Evolutionary conservation across 2,888 invertebrate genomes (phyloP).

Genomic region (Tetranychus truncatus): DNA sequence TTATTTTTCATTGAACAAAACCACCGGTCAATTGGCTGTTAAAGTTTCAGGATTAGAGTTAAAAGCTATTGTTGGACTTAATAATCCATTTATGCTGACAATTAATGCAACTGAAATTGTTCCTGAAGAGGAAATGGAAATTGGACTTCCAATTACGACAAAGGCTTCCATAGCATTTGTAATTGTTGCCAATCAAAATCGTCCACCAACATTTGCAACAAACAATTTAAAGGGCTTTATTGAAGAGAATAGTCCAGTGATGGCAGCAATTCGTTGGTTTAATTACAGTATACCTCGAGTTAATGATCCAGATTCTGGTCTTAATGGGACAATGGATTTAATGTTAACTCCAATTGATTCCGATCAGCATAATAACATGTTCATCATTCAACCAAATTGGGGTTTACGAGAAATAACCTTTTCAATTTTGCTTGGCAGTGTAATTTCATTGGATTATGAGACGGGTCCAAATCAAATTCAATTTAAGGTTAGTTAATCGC

Average conservation of each 20-base stretch:
- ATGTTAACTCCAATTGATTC: constrained; percentile 6
- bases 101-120: constrained; percentile 16
- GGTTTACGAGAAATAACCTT: constrained; percentile 25
- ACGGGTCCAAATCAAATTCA: constrained; percentile 20
- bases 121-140: not conserved
- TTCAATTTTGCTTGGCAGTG: constrained; percentile 24
- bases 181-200: constrained; percentile 24
- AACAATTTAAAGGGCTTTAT: constrained; percentile 21
- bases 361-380: constrained; percentile 23
- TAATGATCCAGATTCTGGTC: constrained; percentile 23
- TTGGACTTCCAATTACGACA: constrained; percentile 19
- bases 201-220: constrained; percentile 22
- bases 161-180: constrained; percentile 22
- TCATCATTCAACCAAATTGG: constrained; percentile 24
- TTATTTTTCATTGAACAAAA: constrained; percentile 14
- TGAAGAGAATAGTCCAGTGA: constrained; percentile 24
- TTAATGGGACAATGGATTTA: constrained; percentile 19
- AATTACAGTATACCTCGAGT: constrained; percentile 22
- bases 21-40: constrained; percentile 10
- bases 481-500: constrained; percentile 24
- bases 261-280: constrained; percentile 24
- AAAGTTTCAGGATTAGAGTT: constrained; percentile 4
- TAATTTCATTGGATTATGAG: constrained; percentile 24
- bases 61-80: constrained; percentile 15
- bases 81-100: constrained; percentile 8